A percentile compares a stretch with the other conserved stretches of the same genome.
Conservation (phyloP, 2,888 invertebrate genomes). For the Smittia sp. region DNA sequence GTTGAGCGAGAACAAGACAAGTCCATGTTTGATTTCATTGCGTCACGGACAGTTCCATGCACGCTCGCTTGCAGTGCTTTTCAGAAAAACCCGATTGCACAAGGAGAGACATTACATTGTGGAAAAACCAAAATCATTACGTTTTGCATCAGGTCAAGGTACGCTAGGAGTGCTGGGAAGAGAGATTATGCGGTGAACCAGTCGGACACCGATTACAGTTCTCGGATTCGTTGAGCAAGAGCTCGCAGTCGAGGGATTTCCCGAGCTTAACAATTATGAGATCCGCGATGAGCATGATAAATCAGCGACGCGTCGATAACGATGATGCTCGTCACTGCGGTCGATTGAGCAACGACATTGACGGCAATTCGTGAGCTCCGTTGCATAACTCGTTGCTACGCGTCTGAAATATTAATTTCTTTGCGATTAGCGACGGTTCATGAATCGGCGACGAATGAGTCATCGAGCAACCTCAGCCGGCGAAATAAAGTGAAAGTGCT, state of each 20-base stretch:
- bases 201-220: not conserved
- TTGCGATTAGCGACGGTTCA: not conserved
- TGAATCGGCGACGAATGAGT: not conserved
- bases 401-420: not conserved
- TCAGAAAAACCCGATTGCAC: constrained; percentile 9
- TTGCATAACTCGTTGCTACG: not conserved
- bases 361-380: not conserved
- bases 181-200: not conserved
- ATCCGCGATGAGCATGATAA: not conserved
- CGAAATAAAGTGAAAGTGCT: constrained; percentile 16
- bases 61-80: not conserved
- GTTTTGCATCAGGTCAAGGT: constrained; percentile 25
- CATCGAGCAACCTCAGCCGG: constrained; percentile 10
- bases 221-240: not conserved
- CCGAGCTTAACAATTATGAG: not conserved
- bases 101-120: not conserved
- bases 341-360: not conserved
- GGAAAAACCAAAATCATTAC: constrained; percentile 30
- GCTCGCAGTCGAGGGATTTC: not conserved
- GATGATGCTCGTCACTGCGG: not conserved
- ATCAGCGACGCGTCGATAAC: not conserved
- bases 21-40: constrained; percentile 7
- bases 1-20: not conserved
- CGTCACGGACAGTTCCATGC: not conserved
- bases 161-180: not conserved